Evolutionary conservation across 1,140 invertebrate species (phyloP).

Genomic region (Condylostylus longicornis): DNA sequence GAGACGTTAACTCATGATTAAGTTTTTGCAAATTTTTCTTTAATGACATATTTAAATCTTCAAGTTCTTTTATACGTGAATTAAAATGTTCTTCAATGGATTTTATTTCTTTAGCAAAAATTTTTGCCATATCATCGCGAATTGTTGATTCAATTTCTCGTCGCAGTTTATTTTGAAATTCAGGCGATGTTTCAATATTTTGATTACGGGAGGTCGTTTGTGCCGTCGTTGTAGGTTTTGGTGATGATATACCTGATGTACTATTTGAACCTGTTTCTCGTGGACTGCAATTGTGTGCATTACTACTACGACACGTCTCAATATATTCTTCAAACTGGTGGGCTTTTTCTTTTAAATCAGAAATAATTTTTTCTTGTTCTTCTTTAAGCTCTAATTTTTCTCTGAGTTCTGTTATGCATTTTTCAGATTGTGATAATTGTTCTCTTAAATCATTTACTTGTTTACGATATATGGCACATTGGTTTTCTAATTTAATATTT

Average conservation of each 20-base stretch:
- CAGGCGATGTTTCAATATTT: slow-evolving; percentile 7
- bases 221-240: background rate
- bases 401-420: slow-evolving; percentile 11
- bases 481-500: slow-evolving; percentile 20
- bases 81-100: slow-evolving; percentile 35
- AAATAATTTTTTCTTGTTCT: slow-evolving; percentile 35
- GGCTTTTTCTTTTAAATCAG: slow-evolving; percentile 36
- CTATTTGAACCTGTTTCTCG: background rate
- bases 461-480: slow-evolving; percentile 16
- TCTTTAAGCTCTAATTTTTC: slow-evolving; percentile 21
- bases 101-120: slow-evolving; percentile 40
- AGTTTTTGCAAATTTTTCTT: slow-evolving; percentile 37
- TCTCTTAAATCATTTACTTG: slow-evolving; percentile 14
- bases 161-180: slow-evolving; percentile 13
- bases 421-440: slow-evolving; percentile 15
- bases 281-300: slow-evolving; percentile 1
- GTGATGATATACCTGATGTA: background rate
- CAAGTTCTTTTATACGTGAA: slow-evolving; percentile 33
- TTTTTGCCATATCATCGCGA: slow-evolving; percentile 40
- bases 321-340: slow-evolving; percentile 39
- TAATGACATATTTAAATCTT: slow-evolving; percentile 34
- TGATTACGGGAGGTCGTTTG: slow-evolving; percentile 6
- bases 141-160: slow-evolving; percentile 31
- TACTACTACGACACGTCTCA: slow-evolving; percentile 7
- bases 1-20: slow-evolving; percentile 19